Percentiles rank a stretch among this genome's conserved stretches.
phyloP scores from a whole-genome alignment of 2,797 vertebrate species.

The Melanotaenia pygmaea region DNA sequence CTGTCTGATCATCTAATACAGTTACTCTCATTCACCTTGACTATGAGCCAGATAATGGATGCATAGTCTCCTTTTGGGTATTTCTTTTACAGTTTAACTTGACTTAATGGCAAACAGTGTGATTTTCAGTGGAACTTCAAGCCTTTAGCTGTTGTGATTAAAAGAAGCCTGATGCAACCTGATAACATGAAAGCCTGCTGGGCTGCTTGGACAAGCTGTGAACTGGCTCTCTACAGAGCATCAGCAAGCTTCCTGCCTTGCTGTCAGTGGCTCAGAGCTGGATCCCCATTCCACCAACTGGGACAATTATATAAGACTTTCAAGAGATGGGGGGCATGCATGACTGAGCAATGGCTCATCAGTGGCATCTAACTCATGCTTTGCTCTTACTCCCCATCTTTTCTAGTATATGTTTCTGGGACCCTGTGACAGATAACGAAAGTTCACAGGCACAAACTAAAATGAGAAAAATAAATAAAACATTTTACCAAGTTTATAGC shows the following conservation, averaged over 20 bases:
- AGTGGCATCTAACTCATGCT: constrained; percentile 58
- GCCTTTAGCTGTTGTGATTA: constrained; percentile 6
- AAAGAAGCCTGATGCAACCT: constrained; percentile 25
- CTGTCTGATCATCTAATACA: neutral
- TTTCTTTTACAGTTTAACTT: neutral
- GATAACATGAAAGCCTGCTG: constrained; percentile 34
- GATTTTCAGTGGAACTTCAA: constrained; percentile 1
- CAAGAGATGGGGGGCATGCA: constrained; percentile 71
- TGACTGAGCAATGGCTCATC: constrained; percentile 72
- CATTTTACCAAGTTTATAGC: constrained; percentile 2
- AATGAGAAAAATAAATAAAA: neutral
- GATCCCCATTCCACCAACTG: constrained; percentile 70
- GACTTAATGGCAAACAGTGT: neutral
- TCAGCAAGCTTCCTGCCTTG: constrained; percentile 46
- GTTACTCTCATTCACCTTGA: neutral
- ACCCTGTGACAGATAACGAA: constrained; percentile 45
- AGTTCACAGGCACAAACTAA: constrained; percentile 28
- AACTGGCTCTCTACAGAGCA: constrained; percentile 34
- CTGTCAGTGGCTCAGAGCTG: constrained; percentile 48
- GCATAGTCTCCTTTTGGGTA: neutral
- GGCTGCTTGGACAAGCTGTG: constrained; percentile 41
- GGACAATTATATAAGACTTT: constrained; percentile 85
- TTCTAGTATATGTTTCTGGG: constrained; percentile 43
- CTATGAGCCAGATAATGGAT: neutral
- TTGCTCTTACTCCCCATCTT: constrained; percentile 37